phyloP scores from a whole-genome alignment of 2,797 vertebrate genomes.

The Mormyrus hasselquistii region DNA sequence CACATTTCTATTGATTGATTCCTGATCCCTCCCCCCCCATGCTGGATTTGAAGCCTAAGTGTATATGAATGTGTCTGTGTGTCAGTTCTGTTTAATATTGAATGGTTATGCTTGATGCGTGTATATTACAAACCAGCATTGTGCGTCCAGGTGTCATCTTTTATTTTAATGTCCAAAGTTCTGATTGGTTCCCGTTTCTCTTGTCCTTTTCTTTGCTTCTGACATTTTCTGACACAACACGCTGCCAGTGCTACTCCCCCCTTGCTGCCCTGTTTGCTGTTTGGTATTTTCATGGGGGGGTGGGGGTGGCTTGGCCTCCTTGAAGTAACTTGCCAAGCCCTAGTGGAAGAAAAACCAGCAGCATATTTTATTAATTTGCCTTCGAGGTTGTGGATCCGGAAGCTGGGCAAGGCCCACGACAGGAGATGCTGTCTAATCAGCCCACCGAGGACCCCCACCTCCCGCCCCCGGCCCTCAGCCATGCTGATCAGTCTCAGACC shows the following conservation, averaged over 20 bases:
- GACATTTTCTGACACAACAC: background rate
- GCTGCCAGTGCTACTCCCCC: background rate
- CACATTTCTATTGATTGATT: background rate
- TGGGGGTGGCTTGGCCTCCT: background rate
- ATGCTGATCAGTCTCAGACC: slow-evolving; percentile 29
- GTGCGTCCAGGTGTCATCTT: background rate
- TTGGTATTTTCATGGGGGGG: background rate
- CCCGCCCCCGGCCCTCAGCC: slow-evolving; percentile 28
- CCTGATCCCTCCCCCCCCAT: background rate
- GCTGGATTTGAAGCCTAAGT: background rate
- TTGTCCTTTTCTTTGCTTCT: background rate
- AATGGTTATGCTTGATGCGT: background rate
- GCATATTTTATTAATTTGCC: slow-evolving; percentile 70
- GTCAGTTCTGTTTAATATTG: background rate
- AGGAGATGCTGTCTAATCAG: slow-evolving; percentile 71
- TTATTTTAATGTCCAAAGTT: background rate
- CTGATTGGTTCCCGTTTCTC: background rate
- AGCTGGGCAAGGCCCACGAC: slow-evolving; percentile 72
- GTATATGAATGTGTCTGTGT: background rate
- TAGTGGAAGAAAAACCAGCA: background rate
- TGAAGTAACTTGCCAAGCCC: background rate
- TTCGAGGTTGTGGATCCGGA: slow-evolving; percentile 65
- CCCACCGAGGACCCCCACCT: slow-evolving; percentile 60
- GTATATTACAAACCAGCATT: background rate
- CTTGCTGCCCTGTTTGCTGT: background rate